Conservation (phyloP, 2,888 invertebrate species). For the Archips crataeganus region DNA sequence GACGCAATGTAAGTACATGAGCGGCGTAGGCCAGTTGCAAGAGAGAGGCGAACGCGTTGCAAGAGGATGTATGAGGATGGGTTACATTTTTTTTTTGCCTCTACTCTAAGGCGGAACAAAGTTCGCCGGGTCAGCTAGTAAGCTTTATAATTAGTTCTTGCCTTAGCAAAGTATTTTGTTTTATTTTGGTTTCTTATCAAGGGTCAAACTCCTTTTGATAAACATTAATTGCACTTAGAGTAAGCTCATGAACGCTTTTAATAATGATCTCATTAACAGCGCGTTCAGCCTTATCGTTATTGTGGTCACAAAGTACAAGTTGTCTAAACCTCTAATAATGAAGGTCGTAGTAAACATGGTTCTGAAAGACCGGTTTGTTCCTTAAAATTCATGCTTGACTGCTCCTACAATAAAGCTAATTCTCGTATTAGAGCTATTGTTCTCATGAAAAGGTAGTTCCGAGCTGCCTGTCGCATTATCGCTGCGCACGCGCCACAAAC, state of each 20-base stretch:
- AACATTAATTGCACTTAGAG: constrained; percentile 13
- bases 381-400: constrained; percentile 56
- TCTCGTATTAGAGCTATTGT: constrained; percentile 52
- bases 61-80: no score
- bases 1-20: no score
- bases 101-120: no score
- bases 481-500: constrained; percentile 79
- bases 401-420: constrained; percentile 49
- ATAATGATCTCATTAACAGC: constrained; percentile 14
- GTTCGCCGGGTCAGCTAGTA: no score
- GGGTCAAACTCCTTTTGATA: constrained; percentile 17
- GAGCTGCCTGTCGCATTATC: constrained; percentile 48
- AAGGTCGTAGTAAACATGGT: constrained; percentile 56
- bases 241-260: constrained; percentile 13
- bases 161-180: background rate
- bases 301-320: constrained; percentile 52
- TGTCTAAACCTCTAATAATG: constrained; percentile 18
- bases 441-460: constrained; percentile 46
- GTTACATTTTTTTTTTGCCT: no score
- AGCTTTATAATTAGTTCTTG: no score
- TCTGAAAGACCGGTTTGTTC: constrained; percentile 66
- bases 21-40: no score
- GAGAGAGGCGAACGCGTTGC: no score
- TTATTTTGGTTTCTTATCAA: constrained; percentile 8
- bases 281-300: constrained; percentile 45